Conservation (phyloP, 2,797 vertebrate species). For the Lateolabrax maculatus region DNA sequence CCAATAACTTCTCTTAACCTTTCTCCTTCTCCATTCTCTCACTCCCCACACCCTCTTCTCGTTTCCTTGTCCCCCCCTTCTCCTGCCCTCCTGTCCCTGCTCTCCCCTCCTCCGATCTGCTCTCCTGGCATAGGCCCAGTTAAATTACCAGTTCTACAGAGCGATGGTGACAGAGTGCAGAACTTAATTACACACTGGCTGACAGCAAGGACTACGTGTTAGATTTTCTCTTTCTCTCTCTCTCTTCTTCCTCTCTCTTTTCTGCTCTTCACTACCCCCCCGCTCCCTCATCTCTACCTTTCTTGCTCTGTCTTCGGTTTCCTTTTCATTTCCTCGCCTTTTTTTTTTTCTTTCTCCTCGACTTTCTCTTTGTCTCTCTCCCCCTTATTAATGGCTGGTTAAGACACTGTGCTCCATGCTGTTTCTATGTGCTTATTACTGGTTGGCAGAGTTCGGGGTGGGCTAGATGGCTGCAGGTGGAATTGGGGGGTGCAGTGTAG, state of each 20-base stretch:
- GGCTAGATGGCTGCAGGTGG: conserved; percentile 9
- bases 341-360: conserved; percentile 11
- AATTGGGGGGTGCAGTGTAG: neutral
- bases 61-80: neutral
- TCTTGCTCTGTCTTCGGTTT: neutral
- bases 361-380: conserved; percentile 43
- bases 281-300: neutral
- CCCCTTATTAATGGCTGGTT: conserved; percentile 43
- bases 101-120: conserved; percentile 65
- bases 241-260: conserved; percentile 17
- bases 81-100: conserved; percentile 32
- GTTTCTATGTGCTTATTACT: conserved; percentile 42
- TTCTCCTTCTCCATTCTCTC: neutral
- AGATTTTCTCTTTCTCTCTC: conserved; percentile 53
- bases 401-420: conserved; percentile 11
- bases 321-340: conserved; percentile 34
- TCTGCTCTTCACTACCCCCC: neutral
- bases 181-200: conserved; percentile 82
- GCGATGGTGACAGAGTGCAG: conserved; percentile 77
- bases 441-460: neutral
- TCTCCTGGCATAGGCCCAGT: conserved; percentile 74
- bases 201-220: conserved; percentile 74
- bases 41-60: neutral
- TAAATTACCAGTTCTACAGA: conserved; percentile 82
- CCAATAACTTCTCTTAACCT: conserved; percentile 18